phyloP scores from a whole-genome alignment of 2,888 invertebrate genomes.

The Phorcus lineatus region DNA sequence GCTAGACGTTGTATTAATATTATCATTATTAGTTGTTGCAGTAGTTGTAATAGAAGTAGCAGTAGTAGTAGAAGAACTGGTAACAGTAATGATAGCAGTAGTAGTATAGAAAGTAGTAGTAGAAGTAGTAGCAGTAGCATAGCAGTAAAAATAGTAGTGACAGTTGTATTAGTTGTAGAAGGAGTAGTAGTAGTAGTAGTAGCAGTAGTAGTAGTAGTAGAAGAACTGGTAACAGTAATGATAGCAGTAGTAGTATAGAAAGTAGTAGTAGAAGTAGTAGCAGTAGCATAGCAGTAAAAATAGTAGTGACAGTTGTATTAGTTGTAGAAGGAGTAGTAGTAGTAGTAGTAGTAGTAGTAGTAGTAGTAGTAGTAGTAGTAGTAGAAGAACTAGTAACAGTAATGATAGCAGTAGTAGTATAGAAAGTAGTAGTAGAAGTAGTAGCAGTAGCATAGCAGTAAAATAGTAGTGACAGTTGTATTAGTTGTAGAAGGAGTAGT shows the following conservation, averaged over 20 bases:
- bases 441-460: constrained; percentile 35
- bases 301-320: no score
- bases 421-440: constrained; percentile 26
- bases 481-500: no score
- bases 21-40: background rate
- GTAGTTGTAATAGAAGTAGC: constrained; percentile 37
- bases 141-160: no score
- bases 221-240: constrained; percentile 25
- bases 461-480: no score
- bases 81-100: constrained; percentile 11
- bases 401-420: constrained; percentile 10
- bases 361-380: constrained; percentile 29
- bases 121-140: constrained; percentile 32
- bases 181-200: constrained; percentile 35
- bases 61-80: constrained; percentile 34
- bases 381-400: constrained; percentile 24
- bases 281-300: no score
- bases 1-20: no score
- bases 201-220: constrained; percentile 37
- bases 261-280: constrained; percentile 28
- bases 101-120: constrained; percentile 24
- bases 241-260: constrained; percentile 13
- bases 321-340: no score
- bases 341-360: constrained; percentile 38
- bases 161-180: no score